Percentiles rank a stretch among this genome's conserved stretches.
Conservation (phyloP, 2,797 vertebrate genomes). For the Chaenodraco wilsoni region DNA sequence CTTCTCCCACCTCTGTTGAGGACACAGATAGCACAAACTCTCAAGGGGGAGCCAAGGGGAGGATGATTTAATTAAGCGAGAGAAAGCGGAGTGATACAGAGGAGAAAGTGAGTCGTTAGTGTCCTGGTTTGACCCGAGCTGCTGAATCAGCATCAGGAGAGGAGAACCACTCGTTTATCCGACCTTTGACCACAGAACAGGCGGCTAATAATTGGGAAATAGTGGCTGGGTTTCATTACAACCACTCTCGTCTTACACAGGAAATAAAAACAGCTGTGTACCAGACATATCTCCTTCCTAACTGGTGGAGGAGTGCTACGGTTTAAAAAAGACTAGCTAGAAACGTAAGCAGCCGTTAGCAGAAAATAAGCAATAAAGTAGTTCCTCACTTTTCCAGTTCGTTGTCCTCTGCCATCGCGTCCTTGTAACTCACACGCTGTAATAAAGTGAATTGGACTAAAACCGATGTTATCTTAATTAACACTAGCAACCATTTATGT, state of each 20-base stretch:
- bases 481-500: slow-evolving; percentile 38
- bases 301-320: neutral
- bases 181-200: slow-evolving; percentile 45
- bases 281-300: slow-evolving; percentile 1
- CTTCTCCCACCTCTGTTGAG: neutral
- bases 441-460: neutral
- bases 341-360: neutral
- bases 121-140: slow-evolving; percentile 65
- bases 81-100: slow-evolving; percentile 34
- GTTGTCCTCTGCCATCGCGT: slow-evolving; percentile 74
- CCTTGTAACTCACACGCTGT: neutral
- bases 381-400: slow-evolving; percentile 82
- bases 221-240: slow-evolving; percentile 15
- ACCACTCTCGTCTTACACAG: neutral
- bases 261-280: slow-evolving; percentile 7
- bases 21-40: slow-evolving; percentile 17
- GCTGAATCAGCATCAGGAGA: slow-evolving; percentile 57
- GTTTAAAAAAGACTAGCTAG: neutral
- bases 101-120: slow-evolving; percentile 39
- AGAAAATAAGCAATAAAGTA: neutral
- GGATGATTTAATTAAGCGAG: slow-evolving; percentile 39
- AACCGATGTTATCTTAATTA: slow-evolving; percentile 25
- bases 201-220: neutral
- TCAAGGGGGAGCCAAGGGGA: slow-evolving; percentile 39
- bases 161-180: slow-evolving; percentile 38